phyloP scores from a whole-genome alignment of 2,888 invertebrate genomes.

The Osmoderma eremita region DNA sequence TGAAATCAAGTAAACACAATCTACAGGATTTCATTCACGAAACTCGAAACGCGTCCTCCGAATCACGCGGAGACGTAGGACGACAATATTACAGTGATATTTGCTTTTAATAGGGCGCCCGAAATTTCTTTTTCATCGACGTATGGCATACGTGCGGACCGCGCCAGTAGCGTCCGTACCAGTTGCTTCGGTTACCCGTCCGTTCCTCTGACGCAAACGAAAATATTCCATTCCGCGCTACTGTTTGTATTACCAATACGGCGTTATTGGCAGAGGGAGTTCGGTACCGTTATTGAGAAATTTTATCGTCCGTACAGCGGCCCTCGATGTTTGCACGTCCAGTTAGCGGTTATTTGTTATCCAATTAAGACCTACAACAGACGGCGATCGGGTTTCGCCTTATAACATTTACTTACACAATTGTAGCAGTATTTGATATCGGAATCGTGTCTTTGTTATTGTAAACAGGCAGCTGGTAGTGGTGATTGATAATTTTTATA shows the following conservation, averaged over 20 bases:
- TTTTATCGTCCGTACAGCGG: conserved; percentile 25
- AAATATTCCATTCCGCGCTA: conserved; percentile 29
- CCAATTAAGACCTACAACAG: conserved; percentile 26
- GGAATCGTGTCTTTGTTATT: background rate
- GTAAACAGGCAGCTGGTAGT: background rate
- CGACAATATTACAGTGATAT: background rate
- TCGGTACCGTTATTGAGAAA: conserved; percentile 34
- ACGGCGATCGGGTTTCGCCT: conserved; percentile 14
- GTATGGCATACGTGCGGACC: background rate
- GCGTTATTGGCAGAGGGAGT: conserved; percentile 20
- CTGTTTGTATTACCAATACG: conserved; percentile 33
- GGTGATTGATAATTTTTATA: too few species aligned
- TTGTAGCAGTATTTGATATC: background rate
- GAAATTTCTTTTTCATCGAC: conserved; percentile 10
- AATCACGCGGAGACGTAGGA: too few species aligned
- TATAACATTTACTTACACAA: conserved; percentile 10
- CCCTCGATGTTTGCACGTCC: conserved; percentile 15
- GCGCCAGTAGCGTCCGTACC: background rate
- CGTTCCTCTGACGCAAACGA: conserved; percentile 29
- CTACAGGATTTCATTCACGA: conserved; percentile 5
- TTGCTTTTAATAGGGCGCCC: conserved; percentile 10
- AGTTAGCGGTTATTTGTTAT: conserved; percentile 34
- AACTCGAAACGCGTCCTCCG: background rate
- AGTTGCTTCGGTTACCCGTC: too few species aligned
- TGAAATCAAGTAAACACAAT: conserved; percentile 17